Evolutionary conservation across 1,140 invertebrate genomes (phyloP).

Genomic region (Trissolcus basalis): DNA sequence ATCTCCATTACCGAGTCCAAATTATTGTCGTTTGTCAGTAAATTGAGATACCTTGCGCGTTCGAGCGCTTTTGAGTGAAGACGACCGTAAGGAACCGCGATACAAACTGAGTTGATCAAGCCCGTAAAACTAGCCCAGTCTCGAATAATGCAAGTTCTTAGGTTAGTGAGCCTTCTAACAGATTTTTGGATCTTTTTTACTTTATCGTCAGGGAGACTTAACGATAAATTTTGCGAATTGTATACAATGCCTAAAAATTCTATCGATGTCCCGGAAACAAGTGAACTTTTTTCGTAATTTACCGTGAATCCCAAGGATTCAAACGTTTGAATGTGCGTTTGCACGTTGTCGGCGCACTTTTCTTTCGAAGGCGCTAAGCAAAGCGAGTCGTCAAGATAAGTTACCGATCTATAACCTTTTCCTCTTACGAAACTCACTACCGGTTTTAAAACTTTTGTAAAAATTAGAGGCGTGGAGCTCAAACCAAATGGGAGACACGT

Average conservation of each 20-base stretch:
- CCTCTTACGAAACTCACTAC: no score
- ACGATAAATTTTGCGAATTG: slow-evolving; percentile 1
- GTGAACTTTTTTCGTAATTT: no score
- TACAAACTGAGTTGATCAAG: not conserved
- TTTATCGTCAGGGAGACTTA: slow-evolving; percentile 2
- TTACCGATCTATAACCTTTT: no score
- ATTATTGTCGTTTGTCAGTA: not conserved
- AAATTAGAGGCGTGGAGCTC: not conserved
- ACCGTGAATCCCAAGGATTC: no score
- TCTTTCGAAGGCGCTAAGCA: no score
- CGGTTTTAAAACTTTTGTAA: no score
- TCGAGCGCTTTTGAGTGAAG: not conserved
- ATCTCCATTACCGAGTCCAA: not conserved
- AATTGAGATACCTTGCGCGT: slow-evolving; percentile 1
- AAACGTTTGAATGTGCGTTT: no score
- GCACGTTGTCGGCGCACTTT: no score
- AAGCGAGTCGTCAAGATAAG: no score
- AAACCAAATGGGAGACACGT: slow-evolving; percentile 14
- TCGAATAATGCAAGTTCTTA: not conserved
- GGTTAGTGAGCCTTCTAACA: not conserved
- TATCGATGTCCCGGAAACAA: no score
- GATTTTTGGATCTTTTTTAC: not conserved
- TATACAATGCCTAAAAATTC: slow-evolving; percentile 9
- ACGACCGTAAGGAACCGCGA: not conserved
- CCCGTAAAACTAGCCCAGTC: slow-evolving; percentile 2